Evolutionary conservation across 2,797 vertebrate species (phyloP), one percentile per base, ranked within the genome.

Genomic region (Sus cebifrons): DNA sequence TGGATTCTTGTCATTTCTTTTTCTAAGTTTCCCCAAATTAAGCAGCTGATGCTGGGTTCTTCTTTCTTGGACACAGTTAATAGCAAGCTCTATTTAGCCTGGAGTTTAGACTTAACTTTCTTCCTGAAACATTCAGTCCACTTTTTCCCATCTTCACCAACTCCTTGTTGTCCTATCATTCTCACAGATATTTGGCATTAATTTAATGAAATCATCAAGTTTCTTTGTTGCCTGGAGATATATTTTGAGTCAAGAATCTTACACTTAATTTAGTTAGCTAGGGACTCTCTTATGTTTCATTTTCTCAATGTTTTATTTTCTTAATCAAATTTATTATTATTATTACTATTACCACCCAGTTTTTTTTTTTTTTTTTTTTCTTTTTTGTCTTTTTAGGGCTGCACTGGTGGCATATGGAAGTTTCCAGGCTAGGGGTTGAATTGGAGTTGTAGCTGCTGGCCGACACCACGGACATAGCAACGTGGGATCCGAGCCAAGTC

Each of bases 151-250:
- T 74, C 75, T 86, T 85, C 32, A 29, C 14, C 5, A 54, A 23
- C 27, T 15, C 15, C 9, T 88, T 91, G 49, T 67, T 20, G 6
- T 93, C 16, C 5, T 6, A n/a, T 90, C 25, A 67, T 82, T 90
- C 49, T 94, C 81, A 92, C 5, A 84, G 27, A 77, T 95, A 77
- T 56, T 87, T 96, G 73, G 49, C 29, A 52, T 49, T 91, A 71
- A 14, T 86, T 94, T 92, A 95, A 96, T 94, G 71, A 89, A 84
- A 36, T 95, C 15, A 67, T 65, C 27, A 87, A 91, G 49, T 87
- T 94, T 64, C n/a, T 75, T 92, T 44, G 8, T 40, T 92, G 71
- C 67, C 49, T 36, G 77, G 62, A 85, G 84, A 85, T 64, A 40
- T 58, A 73, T 96, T 94, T 89, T 92, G 49, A 95, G 40, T n/a